Base-by-base conservation (phyloP, 2,888 invertebrate species). In the Vanessa cardui region DNA sequence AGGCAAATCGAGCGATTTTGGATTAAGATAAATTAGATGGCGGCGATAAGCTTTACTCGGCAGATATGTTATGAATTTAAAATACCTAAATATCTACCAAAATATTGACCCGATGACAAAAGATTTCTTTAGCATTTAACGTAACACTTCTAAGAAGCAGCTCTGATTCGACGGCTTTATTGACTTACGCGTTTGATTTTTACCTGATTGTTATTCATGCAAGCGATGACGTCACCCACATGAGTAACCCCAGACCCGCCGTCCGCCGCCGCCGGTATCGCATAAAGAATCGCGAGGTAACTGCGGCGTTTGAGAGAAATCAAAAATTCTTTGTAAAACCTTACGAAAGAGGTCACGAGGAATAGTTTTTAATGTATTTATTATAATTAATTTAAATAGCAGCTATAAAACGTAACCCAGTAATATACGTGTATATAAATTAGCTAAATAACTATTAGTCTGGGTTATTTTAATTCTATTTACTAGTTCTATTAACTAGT, bases 161-260 rank as follows among this genome's bases (percentile, higher is more conserved):
- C 16, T 70, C 71, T 72, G 71, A 73, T 70, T 70, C 68, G 59
- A 58, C 63, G 58, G 52, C 71, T 66, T 64, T 72, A 70, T 73
- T 72, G 66, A 71, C 73, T 64, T 74, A 72, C 71, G 72, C 70
- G 70, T 81, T 79, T 75, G 81, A 82, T 86, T 87, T 85, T 85
- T 87, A 80, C 80, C 72, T 77, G 79, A 81, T 79, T 81, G 79
- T 90, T 88, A 89, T 83, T 91, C 91, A 90, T 82, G 77, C 82
- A 85, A 88, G 86, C 80, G 83, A 74, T 91, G 91, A 92, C 90
- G 90, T 90, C 90, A 91, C 72, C 7, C 73, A 73, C 77, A 80
- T 91, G 91, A 90, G 87, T 90, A 90, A 91, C 80, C 83, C 75
- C 76, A 68, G 77, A 80, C 82, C 80, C 78, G 84, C 82, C 68